Evolutionary conservation across 2,113 vertebrate genomes (phyloP).

Genomic region (Kryptolebias marmoratus): DNA sequence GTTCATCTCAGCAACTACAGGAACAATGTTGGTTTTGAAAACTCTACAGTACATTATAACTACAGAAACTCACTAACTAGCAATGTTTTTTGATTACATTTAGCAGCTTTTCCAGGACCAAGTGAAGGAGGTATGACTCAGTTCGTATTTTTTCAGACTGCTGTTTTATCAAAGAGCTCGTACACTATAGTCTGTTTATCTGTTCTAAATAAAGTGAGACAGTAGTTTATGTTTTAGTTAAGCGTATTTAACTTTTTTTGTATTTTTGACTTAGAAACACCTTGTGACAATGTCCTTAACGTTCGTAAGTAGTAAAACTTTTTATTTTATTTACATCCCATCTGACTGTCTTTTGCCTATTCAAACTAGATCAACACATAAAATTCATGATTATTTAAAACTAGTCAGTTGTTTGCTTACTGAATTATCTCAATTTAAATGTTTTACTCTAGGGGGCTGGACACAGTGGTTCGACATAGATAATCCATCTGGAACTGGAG

Average conservation of each 20-base stretch:
- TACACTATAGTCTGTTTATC: too few relatives aligned
- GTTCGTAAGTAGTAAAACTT: not conserved
- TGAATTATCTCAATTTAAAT: not conserved
- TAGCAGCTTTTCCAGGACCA: not conserved
- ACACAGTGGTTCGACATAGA: slow-evolving; percentile 60
- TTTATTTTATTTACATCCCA: too few relatives aligned
- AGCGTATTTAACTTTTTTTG: not conserved
- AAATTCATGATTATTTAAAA: too few relatives aligned
- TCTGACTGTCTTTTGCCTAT: too few relatives aligned
- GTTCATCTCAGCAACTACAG: slow-evolving; percentile 5
- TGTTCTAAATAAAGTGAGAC: too few relatives aligned
- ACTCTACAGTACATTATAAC: not conserved
- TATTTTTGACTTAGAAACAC: not conserved
- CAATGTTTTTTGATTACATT: slow-evolving; percentile 3
- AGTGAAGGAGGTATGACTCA: not conserved
- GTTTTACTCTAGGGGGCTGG: not conserved
- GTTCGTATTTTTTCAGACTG: not conserved
- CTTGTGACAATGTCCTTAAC: not conserved
- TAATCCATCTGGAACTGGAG: slow-evolving; percentile 28
- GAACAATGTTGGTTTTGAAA: not conserved
- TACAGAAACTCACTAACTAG: not conserved
- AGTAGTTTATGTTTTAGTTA: not conserved
- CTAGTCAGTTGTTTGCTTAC: not conserved
- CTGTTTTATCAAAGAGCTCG: too few relatives aligned
- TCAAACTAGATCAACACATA: too few relatives aligned